Evolutionary conservation across 2,113 vertebrate genomes (phyloP), one percentile per base, ranked within the genome.

Genomic region (Nannobrachium achirus): DNA sequence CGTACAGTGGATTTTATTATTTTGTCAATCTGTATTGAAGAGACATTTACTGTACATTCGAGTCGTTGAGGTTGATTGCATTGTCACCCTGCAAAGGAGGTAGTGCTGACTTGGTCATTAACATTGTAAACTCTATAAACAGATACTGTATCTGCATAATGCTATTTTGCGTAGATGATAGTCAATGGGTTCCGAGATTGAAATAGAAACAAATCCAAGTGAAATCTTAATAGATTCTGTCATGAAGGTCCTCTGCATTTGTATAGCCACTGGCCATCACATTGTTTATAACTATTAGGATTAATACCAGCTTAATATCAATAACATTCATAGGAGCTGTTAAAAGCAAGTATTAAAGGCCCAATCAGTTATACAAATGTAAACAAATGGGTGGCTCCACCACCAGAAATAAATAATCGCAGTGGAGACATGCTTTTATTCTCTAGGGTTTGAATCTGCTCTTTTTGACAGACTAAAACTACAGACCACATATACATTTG

Each of bases 331-430:
- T 1, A 14, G 45, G 5, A 48, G 5, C 11, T 4, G 45, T 6
- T 48, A 1, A 1, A 48, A 45, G 45, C 46, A 63, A 63, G 68
- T 69, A 20, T 41, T 46, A 11, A 51, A 18, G n/a, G n/a, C n/a
- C 6, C 10, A 10, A 57, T 53, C 38, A 46, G 46, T 66, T 56
- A 49, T 46, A 4, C 0, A 14, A 8, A 13, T 14, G 19, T 48
- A 33, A 18, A 33, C 1, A 1, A 52, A 55, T 19, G 16, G 9
- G 41, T 59, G 25, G 57, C 11, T 25, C 46, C 38, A 48, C 10
- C 18, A 51, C 20, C 20, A 25, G 4, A 25, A 25, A 1, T 25
- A 25, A 25, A 25, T 25, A 25, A 25, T 25, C 20, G 20, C 20
- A 25, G 20, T 25, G 20, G 20, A 25, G 20, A 4, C 20, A 25